Evolutionary conservation across 2,797 vertebrate species (phyloP), one percentile per base, ranked within the genome.

Genomic region (Platyrinchus mystaceus): DNA sequence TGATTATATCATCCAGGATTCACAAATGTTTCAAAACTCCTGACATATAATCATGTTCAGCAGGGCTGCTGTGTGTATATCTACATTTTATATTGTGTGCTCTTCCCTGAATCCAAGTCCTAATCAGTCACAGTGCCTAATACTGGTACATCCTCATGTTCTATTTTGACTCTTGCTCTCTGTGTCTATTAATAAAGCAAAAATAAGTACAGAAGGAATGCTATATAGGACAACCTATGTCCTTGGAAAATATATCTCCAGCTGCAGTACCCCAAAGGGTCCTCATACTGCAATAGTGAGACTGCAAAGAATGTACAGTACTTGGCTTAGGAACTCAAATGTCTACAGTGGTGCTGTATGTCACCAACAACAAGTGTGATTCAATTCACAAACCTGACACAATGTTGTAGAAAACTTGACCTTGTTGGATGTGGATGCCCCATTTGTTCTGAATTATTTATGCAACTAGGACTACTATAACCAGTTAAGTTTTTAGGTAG

Each of bases 331-430:
- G n/a, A 64, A 20, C 20, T 37, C 36, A 62, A 10, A 10, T 8
- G 5, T 79, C 69, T 50, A 50, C 36, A 82, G 21, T 14, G 5
- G 16, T 78, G 19, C 7, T 41, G 19, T 39, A 26, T 3, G 16
- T 39, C 50, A 21, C 30, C 10, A 69, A 10, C 15, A 77, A 50
- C 7, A 68, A 64, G 5, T 9, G 36, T 24, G 39, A 74, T 52
- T 70, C 12, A 63, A 37, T 24, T 17, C 4, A 62, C 17, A 88
- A 58, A 53, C 5, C 14, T 56, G 46, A 68, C 3, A 27, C 0
- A 0, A 27, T 30, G 9, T 1, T 69, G 27, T 28, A 37, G 60
- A 62, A 87, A 19, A 13, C 7, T 50, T 49, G 5, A 7, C 0
- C 11, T 58, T 60, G 2, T 34, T 80, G 28, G 7, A n/a, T 60